Evolutionary conservation across 2,113 vertebrate species (phyloP), one percentile per base, ranked within the genome.

Genomic region (Nymphicus hollandicus): DNA sequence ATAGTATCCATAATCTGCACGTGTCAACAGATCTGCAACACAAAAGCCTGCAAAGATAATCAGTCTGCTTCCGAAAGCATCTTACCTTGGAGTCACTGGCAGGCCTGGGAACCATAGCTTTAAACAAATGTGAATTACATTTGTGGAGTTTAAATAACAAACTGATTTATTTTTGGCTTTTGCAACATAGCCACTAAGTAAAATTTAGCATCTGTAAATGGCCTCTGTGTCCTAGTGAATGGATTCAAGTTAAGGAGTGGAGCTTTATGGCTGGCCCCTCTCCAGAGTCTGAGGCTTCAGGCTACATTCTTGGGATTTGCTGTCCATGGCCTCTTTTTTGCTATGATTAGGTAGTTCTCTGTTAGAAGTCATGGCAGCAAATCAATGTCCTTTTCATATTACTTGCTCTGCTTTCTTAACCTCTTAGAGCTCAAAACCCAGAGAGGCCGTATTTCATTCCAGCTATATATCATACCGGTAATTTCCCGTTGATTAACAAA

Each of bases 311-410:
- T 95, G 69, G 66, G 87, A 93, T 85, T 86, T 91, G 44, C 89
- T 89, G 82, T 89, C 43, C 94, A 93, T 65, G 68, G 77, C 64
- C 41, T 71, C 79, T 89, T 95, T 97, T 96, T 93, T 78, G 47
- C 77, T 93, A 5, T 79, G 82, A 85, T 60, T 86, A 96, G 93
- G 84, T 77, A 95, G 73, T 66, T 87, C 95, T 96, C 92, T 95
- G 83, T 96, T 85, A 82, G n/a, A 77, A 76, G 25, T 79, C 68
- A 29, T 61, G 76, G 94, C 87, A 90, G 82, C 88, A 92, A 79
- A 81, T 91, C 92, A 96, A 91, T 79, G 89, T 92, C 71, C 91
- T 96, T 97, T 93, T 95, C 94, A 91, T 96, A 95, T 92, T 78
- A 74, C 91, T 94, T 81, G 73, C 74, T 95, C 44, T 88, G 86